These are phyloP conservation scores for Squalus acanthias DNA, from an alignment of 2,797 vertebrate genomes.

Conservation along the genomic window DNA sequence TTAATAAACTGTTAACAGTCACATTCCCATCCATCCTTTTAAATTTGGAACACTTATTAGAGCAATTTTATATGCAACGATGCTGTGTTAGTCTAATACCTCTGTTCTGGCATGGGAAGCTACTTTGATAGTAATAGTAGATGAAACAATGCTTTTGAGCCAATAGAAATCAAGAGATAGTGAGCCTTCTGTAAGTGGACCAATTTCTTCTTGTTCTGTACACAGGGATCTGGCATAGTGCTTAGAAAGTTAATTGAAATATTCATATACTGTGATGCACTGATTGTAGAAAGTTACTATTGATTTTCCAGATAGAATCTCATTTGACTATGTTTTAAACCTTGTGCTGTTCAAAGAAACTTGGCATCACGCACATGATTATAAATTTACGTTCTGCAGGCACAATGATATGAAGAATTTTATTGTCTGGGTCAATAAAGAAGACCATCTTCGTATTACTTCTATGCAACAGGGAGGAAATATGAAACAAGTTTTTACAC, in stretches of 20 bases:
- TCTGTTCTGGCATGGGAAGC: not conserved
- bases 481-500: conserved; percentile 53
- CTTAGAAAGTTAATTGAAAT: not conserved
- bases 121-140: not conserved
- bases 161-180: not conserved
- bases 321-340: not conserved
- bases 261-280: not conserved
- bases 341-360: not conserved
- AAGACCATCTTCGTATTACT: conserved; percentile 59
- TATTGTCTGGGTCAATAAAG: conserved; percentile 59
- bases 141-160: not conserved
- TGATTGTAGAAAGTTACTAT: not conserved
- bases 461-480: conserved; percentile 50
- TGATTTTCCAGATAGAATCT: not conserved
- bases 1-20: no score
- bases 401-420: conserved; percentile 52
- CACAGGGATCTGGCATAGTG: not conserved
- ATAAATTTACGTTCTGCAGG: conserved; percentile 47
- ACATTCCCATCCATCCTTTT: not conserved
- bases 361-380: not conserved
- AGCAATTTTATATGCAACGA: not conserved
- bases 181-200: not conserved
- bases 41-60: not conserved
- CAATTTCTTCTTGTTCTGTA: not conserved
- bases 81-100: not conserved